These are phyloP conservation scores for Meda fulgida DNA, from an alignment of 2,797 vertebrate genomes.

Conservation along the genomic window DNA sequence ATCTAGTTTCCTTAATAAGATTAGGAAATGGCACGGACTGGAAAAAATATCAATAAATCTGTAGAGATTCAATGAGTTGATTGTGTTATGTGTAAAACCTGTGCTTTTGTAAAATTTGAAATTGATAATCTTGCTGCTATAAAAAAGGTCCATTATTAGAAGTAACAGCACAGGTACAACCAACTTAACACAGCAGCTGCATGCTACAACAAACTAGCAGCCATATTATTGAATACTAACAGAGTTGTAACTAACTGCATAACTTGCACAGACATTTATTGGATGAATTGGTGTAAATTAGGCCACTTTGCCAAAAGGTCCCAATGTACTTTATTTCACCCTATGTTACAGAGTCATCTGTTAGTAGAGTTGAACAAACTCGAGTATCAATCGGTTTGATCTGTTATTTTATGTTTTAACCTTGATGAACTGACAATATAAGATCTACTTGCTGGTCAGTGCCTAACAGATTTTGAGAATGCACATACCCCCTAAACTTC, in stretches of 20 bases:
- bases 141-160: constrained; percentile 6
- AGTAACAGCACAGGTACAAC: constrained; percentile 31
- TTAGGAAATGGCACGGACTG: not conserved
- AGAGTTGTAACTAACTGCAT: constrained; percentile 8
- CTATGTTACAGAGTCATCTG: not conserved
- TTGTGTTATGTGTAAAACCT: constrained; percentile 6
- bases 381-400: not conserved
- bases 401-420: not conserved
- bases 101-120: constrained; percentile 20
- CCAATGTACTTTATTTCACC: not conserved
- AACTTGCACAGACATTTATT: constrained; percentile 4
- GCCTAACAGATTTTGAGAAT: constrained; percentile 2
- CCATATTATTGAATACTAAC: not conserved
- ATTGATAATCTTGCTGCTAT: not conserved
- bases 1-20: constrained; percentile 9
- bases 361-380: not conserved
- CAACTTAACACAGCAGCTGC: constrained; percentile 8
- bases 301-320: not conserved
- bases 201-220: constrained; percentile 15
- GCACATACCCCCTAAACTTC: not conserved
- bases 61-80: not conserved
- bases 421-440: not conserved
- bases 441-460: constrained; percentile 1
- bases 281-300: not conserved
- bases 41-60: not conserved